Conservation (phyloP, 2,113 vertebrate species). For the Anhinga rufa region DNA sequence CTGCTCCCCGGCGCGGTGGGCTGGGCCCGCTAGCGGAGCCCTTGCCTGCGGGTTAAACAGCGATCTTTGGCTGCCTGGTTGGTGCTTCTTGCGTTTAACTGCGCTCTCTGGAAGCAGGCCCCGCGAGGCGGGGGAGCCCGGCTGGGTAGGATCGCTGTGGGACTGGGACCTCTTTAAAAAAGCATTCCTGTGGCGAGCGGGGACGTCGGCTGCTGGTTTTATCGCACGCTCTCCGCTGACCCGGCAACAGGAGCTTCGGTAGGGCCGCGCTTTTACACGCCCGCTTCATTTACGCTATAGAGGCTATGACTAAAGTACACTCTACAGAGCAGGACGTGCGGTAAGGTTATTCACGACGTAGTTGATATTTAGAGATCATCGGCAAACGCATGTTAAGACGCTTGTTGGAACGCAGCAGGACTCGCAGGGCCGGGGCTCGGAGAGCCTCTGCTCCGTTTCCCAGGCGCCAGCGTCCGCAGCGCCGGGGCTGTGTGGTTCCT, state of each 20-base stretch:
- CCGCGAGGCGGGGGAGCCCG: background rate
- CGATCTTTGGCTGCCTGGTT: no score
- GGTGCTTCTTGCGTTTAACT: no score
- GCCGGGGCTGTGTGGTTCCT: fast-evolving
- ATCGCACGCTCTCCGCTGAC: fast-evolving
- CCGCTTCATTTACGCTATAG: fast-evolving
- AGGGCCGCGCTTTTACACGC: fast-evolving
- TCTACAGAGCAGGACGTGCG: fast-evolving
- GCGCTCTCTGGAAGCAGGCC: no score
- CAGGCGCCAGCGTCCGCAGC: background rate
- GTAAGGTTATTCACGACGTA: fast-evolving
- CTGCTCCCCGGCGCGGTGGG: no score
- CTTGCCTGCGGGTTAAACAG: no score
- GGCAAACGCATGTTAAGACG: fast-evolving
- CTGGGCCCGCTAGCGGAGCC: no score
- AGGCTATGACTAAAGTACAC: fast-evolving
- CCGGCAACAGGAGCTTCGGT: background rate
- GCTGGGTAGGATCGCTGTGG: background rate
- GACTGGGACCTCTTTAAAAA: fast-evolving
- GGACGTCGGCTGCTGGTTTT: background rate
- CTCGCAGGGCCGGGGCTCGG: background rate
- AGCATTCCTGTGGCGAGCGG: fast-evolving
- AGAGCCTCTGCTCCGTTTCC: background rate
- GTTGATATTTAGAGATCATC: background rate
- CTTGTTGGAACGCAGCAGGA: background rate